phyloP scores from a whole-genome alignment of 1,140 invertebrate species.

The Ostrea denselamellosa region DNA sequence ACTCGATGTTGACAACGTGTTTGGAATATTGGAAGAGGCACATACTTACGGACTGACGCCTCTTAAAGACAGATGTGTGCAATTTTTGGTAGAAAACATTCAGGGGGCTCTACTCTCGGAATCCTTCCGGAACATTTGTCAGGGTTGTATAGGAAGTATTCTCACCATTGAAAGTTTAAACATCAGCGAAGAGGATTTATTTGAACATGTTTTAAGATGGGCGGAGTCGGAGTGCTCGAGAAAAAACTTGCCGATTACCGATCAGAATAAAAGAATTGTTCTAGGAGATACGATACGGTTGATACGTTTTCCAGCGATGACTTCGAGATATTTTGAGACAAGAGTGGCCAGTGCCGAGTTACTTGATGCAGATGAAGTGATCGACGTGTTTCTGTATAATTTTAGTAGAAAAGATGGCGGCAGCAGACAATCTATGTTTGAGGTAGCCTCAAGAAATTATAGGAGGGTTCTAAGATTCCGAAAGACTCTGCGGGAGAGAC shows the following conservation, averaged over 20 bases:
- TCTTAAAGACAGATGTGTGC: neutral
- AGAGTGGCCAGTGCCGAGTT: neutral
- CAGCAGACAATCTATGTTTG: neutral
- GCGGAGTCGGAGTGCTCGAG: neutral
- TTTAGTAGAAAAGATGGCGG: neutral
- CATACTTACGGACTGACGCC: neutral
- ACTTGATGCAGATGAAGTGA: neutral
- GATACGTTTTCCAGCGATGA: neutral
- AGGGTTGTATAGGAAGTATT: neutral
- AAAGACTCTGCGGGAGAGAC: neutral
- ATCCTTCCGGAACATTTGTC: neutral
- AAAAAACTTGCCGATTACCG: neutral
- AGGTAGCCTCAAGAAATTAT: neutral
- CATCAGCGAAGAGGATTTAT: neutral
- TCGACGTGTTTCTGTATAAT: neutral
- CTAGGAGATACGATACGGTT: neutral
- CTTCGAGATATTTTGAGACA: neutral
- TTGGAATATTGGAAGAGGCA: neutral
- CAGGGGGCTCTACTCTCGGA: neutral
- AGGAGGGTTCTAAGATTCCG: neutral
- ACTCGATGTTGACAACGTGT: neutral
- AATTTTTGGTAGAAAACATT: neutral
- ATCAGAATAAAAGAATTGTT: neutral
- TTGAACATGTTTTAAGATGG: neutral
- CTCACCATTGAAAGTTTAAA: conserved; percentile 11